Percentiles rank a stretch among this genome's conserved stretches.
phyloP scores from a whole-genome alignment of 92 coral and sea anemone genomes.

The Actinernus sp. region DNA sequence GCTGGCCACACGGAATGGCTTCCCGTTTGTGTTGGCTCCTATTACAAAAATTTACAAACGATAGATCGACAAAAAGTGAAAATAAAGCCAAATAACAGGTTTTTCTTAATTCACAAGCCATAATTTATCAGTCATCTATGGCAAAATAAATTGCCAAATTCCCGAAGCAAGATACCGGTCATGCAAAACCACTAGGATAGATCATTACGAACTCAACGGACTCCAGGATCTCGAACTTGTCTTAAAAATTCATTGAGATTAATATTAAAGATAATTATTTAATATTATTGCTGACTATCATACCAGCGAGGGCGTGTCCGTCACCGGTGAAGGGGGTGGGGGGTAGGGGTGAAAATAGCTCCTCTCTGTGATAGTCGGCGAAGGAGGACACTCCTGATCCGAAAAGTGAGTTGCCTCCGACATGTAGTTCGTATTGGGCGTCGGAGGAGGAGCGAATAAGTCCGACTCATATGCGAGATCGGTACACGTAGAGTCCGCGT shows the following conservation, averaged over 20 bases:
- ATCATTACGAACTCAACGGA: not conserved
- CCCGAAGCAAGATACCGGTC: no score
- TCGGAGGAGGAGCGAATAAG: constrained; percentile 96
- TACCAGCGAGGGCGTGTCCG: constrained; percentile 97
- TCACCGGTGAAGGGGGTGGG: constrained; percentile 99
- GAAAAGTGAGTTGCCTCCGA: constrained; percentile 96
- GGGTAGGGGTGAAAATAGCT: constrained; percentile 92
- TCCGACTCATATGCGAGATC: constrained; percentile 86
- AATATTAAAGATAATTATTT: constrained; percentile 10
- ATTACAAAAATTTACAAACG: no score
- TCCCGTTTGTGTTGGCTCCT: no score
- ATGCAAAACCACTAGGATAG: no score
- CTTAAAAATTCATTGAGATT: constrained; percentile 26
- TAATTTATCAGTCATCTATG: no score
- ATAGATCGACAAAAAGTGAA: no score
- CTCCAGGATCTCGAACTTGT: not conserved
- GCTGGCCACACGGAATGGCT: no score
- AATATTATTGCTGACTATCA: constrained; percentile 17
- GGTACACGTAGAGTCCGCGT: constrained; percentile 68
- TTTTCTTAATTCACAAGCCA: no score
- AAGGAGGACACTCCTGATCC: constrained; percentile 93
- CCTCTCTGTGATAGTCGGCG: constrained; percentile 91
- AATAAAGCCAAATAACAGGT: no score
- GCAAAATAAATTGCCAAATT: no score
- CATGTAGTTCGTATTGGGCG: constrained; percentile 95